phyloP scores from a whole-genome alignment of 2,113 vertebrate genomes.

The Laticauda laticaudata region DNA sequence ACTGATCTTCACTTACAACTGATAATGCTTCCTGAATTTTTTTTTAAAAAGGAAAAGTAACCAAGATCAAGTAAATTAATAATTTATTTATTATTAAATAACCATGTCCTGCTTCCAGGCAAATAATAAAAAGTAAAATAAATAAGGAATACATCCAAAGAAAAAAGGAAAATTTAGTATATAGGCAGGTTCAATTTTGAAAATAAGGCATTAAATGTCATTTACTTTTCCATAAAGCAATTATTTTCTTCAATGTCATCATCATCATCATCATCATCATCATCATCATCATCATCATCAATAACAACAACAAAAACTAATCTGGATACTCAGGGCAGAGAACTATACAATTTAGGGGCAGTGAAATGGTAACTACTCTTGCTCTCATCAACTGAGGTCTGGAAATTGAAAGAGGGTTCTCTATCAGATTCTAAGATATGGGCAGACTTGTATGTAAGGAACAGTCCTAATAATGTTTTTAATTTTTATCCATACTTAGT shows the following conservation, averaged over 20 bases:
- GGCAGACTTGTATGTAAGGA: background rate
- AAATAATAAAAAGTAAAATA: background rate
- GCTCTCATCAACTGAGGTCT: background rate
- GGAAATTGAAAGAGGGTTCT: background rate
- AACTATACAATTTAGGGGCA: background rate
- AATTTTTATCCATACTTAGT: background rate
- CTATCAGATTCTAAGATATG: background rate
- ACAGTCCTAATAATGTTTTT: background rate
- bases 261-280: background rate
- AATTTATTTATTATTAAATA: background rate
- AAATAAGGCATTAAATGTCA: background rate
- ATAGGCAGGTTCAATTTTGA: background rate
- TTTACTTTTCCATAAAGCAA: background rate
- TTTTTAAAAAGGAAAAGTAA: conserved; percentile 41
- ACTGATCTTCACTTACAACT: conserved; percentile 88
- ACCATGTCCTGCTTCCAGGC: background rate
- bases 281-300: background rate
- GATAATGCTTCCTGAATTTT: conserved; percentile 81
- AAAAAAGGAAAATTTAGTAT: background rate
- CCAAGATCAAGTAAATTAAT: background rate
- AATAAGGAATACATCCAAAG: background rate
- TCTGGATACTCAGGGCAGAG: background rate
- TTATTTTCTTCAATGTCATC: background rate
- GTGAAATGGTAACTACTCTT: background rate
- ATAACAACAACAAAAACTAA: background rate